A percentile compares a stretch with the other conserved stretches of the same genome.
phyloP scores from a whole-genome alignment of 2,888 invertebrate species.

The Diloba caeruleocephala region DNA sequence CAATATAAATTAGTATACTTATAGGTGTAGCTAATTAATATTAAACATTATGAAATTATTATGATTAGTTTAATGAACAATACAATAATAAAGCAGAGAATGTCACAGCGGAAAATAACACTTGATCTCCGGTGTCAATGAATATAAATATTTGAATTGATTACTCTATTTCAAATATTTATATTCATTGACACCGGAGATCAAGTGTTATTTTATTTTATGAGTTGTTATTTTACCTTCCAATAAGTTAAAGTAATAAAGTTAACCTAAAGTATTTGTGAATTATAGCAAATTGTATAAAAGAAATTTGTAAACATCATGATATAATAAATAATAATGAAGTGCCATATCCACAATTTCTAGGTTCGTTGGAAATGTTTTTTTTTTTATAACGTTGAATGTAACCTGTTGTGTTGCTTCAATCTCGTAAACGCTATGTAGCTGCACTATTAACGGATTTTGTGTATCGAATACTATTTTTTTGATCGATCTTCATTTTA shows the following conservation, averaged over 20 bases:
- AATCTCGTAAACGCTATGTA: conserved; percentile 54
- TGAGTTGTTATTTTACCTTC: not conserved
- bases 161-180: no score
- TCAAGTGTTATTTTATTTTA: no score
- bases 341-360: conserved; percentile 55
- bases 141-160: no score
- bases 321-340: conserved; percentile 9
- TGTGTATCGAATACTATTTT: conserved; percentile 19
- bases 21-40: conserved; percentile 16
- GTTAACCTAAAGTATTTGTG: no score
- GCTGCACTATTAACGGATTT: conserved; percentile 50
- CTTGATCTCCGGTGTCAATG: no score
- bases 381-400: conserved; percentile 64
- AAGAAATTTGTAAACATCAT: not conserved
- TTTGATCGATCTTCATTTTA: conserved; percentile 3
- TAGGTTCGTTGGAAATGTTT: conserved; percentile 52
- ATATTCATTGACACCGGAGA: no score
- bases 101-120: no score
- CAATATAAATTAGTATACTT: conserved; percentile 14
- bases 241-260: no score
- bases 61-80: conserved; percentile 4
- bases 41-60: conserved; percentile 2
- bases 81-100: conserved; percentile 2
- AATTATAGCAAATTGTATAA: no score
- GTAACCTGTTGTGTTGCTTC: conserved; percentile 68